These are phyloP conservation scores for Lasioglossum malachurum DNA, from an alignment of 2,888 invertebrate genomes.

Conservation along the genomic window DNA sequence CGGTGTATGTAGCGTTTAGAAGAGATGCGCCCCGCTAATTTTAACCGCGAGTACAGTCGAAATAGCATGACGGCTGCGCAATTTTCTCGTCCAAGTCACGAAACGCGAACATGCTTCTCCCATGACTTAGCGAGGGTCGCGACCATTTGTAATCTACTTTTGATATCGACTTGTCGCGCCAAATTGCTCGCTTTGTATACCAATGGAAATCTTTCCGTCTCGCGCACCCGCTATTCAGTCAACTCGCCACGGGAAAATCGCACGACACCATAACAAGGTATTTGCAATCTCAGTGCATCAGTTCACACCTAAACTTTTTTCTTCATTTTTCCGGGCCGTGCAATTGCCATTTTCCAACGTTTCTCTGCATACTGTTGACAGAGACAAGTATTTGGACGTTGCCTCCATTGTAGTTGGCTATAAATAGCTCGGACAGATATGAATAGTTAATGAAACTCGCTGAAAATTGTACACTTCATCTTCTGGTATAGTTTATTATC, in stretches of 20 bases:
- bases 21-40: constrained; percentile 60
- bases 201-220: neutral
- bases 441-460: neutral
- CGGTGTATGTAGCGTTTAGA: constrained; percentile 44
- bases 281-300: neutral
- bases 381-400: neutral
- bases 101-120: constrained; percentile 34
- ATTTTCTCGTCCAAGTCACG: constrained; percentile 59
- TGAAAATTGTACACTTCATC: neutral
- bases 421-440: neutral
- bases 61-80: constrained; percentile 69
- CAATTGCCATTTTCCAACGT: neutral
- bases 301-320: too few species aligned
- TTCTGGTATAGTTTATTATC: neutral
- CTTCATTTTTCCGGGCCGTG: neutral
- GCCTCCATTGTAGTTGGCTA: neutral
- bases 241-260: neutral
- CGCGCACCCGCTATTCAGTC: neutral
- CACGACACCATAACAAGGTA: neutral
- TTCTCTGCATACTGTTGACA: neutral
- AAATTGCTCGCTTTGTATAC: constrained; percentile 3
- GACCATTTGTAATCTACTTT: neutral
- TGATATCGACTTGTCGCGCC: neutral
- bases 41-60: constrained; percentile 52
- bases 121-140: constrained; percentile 14